These are phyloP conservation scores for Lacerta agilis DNA, from an alignment of 2,797 vertebrate species.

Conservation along the genomic window DNA sequence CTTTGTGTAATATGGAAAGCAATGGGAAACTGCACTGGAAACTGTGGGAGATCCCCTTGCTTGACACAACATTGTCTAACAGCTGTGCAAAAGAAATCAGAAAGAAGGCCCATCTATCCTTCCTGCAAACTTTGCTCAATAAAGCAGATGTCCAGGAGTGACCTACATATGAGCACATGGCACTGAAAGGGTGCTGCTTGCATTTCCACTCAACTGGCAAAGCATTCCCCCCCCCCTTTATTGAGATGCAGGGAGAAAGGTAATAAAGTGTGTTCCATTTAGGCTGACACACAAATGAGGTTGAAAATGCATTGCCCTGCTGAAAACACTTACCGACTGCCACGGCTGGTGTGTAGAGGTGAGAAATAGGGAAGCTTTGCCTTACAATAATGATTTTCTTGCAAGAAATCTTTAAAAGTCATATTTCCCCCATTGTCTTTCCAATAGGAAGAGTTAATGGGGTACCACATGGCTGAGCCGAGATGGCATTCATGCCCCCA, in stretches of 20 bases:
- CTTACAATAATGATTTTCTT: conserved; percentile 20
- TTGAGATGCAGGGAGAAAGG: conserved; percentile 12
- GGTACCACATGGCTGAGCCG: background rate
- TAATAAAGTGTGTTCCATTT: conserved; percentile 22
- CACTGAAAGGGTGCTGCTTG: background rate
- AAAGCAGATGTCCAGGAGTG: no score
- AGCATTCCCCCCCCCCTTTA: background rate
- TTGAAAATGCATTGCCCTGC: conserved; percentile 16
- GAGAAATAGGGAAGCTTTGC: background rate
- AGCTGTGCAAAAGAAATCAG: no score
- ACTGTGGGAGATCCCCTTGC: no score
- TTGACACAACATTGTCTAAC: no score
- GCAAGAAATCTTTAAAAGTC: background rate
- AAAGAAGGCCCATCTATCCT: no score
- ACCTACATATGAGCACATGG: background rate
- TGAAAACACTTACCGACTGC: conserved; percentile 21
- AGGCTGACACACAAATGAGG: conserved; percentile 6
- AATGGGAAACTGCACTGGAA: no score
- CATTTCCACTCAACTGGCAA: background rate
- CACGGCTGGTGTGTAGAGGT: background rate
- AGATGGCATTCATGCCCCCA: background rate
- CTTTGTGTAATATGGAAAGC: no score
- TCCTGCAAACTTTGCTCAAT: no score
- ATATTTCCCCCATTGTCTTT: conserved; percentile 2
- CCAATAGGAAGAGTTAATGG: background rate